phyloP scores from a whole-genome alignment of 53 echinoderm and acorn worm genomes.

The Apostichopus leukothele region DNA sequence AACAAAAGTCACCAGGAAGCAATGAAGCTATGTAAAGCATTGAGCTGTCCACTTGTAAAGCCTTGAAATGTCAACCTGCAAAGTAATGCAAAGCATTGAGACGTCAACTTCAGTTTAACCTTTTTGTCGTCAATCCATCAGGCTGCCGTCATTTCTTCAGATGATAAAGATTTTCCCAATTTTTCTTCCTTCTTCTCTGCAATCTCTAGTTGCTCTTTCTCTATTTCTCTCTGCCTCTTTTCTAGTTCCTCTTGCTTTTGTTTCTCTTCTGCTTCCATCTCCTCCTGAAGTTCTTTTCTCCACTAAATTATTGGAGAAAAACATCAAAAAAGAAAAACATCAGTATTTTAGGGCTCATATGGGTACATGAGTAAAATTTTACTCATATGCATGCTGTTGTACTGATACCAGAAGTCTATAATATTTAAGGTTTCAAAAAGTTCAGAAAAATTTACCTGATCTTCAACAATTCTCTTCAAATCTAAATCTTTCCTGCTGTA shows the following conservation, averaged over 20 bases:
- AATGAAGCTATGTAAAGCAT: too few relatives aligned
- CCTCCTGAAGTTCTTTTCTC: constrained; percentile 90
- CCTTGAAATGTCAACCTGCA: too few relatives aligned
- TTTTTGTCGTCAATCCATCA: background rate
- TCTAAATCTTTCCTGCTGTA: constrained; percentile 81
- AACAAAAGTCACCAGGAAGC: too few relatives aligned
- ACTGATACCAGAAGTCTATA: too few relatives aligned
- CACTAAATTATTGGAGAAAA: constrained; percentile 57
- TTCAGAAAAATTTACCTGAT: constrained; percentile 66
- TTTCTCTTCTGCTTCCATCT: constrained; percentile 82
- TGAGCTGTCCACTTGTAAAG: too few relatives aligned
- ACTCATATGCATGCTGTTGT: too few relatives aligned
- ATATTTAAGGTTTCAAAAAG: too few relatives aligned
- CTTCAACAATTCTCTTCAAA: constrained; percentile 96
- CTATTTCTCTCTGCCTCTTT: constrained; percentile 68
- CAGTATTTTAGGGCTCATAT: too few relatives aligned
- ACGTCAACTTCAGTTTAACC: too few relatives aligned
- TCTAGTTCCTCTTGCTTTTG: constrained; percentile 69
- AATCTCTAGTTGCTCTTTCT: constrained; percentile 71
- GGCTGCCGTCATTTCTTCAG: background rate
- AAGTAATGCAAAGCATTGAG: too few relatives aligned
- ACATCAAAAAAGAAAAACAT: background rate
- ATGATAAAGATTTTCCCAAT: constrained; percentile 32
- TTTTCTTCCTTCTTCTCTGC: constrained; percentile 63
- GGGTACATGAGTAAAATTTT: too few relatives aligned